Base-by-base conservation (phyloP, 2,797 vertebrate genomes). In the Cossypha niveicapilla region DNA sequence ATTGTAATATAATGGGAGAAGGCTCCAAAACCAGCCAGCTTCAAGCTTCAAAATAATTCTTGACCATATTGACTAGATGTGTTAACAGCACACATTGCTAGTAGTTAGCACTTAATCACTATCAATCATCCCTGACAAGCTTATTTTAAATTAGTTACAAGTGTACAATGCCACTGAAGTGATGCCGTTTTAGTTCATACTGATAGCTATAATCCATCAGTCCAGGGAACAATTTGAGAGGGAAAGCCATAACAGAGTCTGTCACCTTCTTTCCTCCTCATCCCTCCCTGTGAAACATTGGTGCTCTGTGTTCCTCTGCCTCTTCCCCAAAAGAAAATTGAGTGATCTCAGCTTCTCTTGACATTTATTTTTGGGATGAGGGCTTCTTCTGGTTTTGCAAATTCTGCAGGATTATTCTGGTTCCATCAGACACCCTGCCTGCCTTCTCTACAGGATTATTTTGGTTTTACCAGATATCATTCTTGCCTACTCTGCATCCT, bases 321-420 rank as follows among this genome's bases (percentile, higher is more conserved):
- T 91, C 54, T 58, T 82, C 24, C 37, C 16, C 45, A 47, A 2
- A 73, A 83, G 66, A 88, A 84, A 86, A 88, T 3, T 44, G 53
- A 34, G 54, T 84, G 45, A 75, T 92, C 32, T 72, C 66, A 90
- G 30, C 70, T 90, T 74, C 86, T 75, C 30, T 81, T 90, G 70
- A 68, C 21, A 44, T 75, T 84, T 95, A 90, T 94, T 96, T 95
- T 88, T 95, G 92, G 47, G 50, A 66, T 90, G 66, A 94, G 21
- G 73, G 10, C 58, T 95, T 84, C 48, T 91, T 82, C n/a, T 71
- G 22, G 37, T 90, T 95, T 90, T 94, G 86, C 73, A 80, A 83
- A 92, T 92, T 86, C 79, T 91, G 93, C 93, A 90, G 56, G 85
- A 90, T 94, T 92, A 91, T 96, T 95, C 72, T 83, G 37, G 41